Percentiles rank a stretch among this genome's conserved stretches.
Evolutionary conservation across 1,140 invertebrate species (phyloP).

Genomic region (Sipha flava): DNA sequence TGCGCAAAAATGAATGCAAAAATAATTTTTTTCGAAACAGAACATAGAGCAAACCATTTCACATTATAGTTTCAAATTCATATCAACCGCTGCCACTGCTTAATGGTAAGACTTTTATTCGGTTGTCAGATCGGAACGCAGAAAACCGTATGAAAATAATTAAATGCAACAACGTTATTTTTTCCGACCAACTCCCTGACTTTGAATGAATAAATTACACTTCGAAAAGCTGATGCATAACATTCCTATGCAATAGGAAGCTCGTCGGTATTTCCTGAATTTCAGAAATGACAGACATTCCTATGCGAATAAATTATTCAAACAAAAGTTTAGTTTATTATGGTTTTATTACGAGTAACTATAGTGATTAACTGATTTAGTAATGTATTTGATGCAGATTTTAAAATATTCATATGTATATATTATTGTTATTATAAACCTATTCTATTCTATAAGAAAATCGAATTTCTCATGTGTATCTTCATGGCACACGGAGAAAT

Average conservation of each 20-base stretch:
- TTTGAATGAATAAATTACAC: not conserved
- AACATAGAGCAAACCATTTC: no score
- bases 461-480: no score
- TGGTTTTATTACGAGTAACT: not conserved
- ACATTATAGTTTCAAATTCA: no score
- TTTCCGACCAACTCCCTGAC: not conserved
- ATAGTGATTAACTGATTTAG: not conserved
- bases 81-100: not conserved
- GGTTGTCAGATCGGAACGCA: not conserved
- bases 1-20: no score
- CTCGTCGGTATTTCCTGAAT: not conserved
- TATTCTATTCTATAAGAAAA: no score
- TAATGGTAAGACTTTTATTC: not conserved
- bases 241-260: not conserved
- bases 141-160: not conserved
- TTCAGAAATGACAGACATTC: not conserved
- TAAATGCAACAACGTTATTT: not conserved
- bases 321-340: not conserved
- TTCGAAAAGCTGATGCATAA: not conserved
- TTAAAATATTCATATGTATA: not conserved
- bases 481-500: no score
- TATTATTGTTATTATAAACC: no score
- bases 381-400: not conserved
- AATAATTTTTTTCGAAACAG: no score
- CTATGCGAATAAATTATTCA: not conserved